phyloP scores from a whole-genome alignment of 2,113 vertebrate genomes.

The Notarius lentiginosus region DNA sequence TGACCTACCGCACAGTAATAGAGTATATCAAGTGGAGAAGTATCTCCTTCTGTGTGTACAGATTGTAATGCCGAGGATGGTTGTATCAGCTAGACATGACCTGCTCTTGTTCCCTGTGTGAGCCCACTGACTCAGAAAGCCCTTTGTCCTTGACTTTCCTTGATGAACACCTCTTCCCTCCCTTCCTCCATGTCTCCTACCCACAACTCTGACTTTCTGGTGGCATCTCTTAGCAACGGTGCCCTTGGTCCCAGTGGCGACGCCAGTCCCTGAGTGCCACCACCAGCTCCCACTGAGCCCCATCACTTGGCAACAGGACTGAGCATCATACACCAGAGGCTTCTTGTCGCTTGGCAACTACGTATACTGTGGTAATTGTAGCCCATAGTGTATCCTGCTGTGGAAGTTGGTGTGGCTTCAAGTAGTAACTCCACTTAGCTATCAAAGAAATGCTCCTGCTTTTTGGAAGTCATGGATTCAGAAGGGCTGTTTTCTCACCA shows the following conservation, averaged over 20 bases:
- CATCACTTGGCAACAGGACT: constrained; percentile 60
- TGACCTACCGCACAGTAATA: not conserved
- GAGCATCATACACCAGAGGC: constrained; percentile 62
- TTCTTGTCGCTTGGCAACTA: constrained; percentile 63
- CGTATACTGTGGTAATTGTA: constrained; percentile 59
- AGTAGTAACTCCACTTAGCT: constrained; percentile 55
- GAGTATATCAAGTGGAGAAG: not conserved
- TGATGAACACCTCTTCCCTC: constrained; percentile 35
- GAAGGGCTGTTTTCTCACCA: not conserved
- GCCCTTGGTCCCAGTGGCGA: constrained; percentile 40
- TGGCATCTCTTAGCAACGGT: constrained; percentile 48
- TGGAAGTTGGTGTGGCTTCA: constrained; percentile 54
- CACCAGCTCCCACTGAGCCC: constrained; percentile 49
- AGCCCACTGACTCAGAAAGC: constrained; percentile 42
- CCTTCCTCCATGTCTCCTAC: constrained; percentile 22
- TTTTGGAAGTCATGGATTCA: constrained; percentile 8
- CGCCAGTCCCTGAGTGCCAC: constrained; percentile 33
- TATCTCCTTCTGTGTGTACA: constrained; percentile 25
- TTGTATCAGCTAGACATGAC: constrained; percentile 33
- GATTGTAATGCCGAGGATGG: constrained; percentile 26
- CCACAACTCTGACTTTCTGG: constrained; percentile 34
- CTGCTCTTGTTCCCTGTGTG: constrained; percentile 34
- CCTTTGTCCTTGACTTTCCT: constrained; percentile 41
- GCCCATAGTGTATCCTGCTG: constrained; percentile 35
- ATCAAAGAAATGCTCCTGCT: constrained; percentile 18